Base-by-base conservation (phyloP, 2,113 vertebrate species). In the Piliocolobus tephrosceles region DNA sequence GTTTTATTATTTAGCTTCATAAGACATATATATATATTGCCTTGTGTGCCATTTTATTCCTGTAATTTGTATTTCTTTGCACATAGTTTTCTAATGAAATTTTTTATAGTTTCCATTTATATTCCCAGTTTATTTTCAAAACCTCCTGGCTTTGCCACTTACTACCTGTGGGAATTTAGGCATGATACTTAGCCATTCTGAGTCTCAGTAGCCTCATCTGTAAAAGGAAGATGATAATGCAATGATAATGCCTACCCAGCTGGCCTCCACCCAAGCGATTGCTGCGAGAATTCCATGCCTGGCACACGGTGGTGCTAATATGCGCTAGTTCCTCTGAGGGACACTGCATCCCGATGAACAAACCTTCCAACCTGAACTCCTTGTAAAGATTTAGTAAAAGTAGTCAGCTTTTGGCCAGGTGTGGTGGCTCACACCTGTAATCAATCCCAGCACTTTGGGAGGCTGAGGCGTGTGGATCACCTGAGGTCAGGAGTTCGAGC, bases 1-100 rank as follows among this genome's bases (percentile, higher is more conserved):
- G 12, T 64, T 93, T 95, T 64, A 91, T 87, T 75, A 43, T 45
- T 80, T 68, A 68, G n/a, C 66, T 94, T 90, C 52, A 57, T 43
- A 40, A 81, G 20, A 32, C 72, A 40, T 47, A 32, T 27, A 58
- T 64, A 58, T 45, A 25, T 9, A 72, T 18, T 40, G 66, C 58
- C 32, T 66, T 85, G 10, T n/a, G 47, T 80, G 20, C 52, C n/a
- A 80, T n/a, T 23, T 11, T 55, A 55, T 55, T 55, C 32, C 35
- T 55, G 50, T 55, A 55, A 52, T 55, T 80, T 80, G 9, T 80
- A 55, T 79, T 84, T 38, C 16, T 96, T 96, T 92, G 61, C 11
- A 75, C 27, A 47, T 84, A 80, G 88, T 75, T 83, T 84, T 32
- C 12, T 90, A 84, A 38, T 58, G 64, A 88, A 89, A 82, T 8